Base-by-base conservation (phyloP, 2,888 invertebrate genomes). In the Heliconius erato region DNA sequence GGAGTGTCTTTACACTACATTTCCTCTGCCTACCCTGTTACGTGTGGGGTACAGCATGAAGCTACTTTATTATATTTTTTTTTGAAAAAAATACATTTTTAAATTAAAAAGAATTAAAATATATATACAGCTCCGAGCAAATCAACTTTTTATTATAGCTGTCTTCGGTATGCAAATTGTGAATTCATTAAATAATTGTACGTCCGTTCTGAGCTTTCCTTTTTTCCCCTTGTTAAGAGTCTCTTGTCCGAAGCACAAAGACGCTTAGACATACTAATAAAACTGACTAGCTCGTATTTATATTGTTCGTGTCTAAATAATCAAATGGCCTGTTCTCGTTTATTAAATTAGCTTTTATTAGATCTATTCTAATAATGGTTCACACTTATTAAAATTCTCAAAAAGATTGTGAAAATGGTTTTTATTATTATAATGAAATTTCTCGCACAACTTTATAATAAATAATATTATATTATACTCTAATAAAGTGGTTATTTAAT, bases 171-270 rank as follows among this genome's bases (percentile, higher is more conserved):
- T 94, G 94, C 93, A 94, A 94, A 94, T 94, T 94, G 92, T 90
- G 91, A 94, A 94, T 94, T 94, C 94, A 94, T 94, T 94, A 94
- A 94, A 94, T 93, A 91, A 93, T 94, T 94, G 94, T 94, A 91
- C 92, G 90, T 89, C 88, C 90, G 90, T 90, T 88, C 88, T 87
- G 88, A 91, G 91, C 90, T 92, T 93, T 90, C 88, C 86, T 91
- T 91, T 91, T 90, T 89, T 89, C 26, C 89, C 89, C 91, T 92
- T 92, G 92, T 92, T 92, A 92, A 92, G 90, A 91, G 89, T 89
- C 92, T 91, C 92, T 93, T 92, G 92, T 92, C 89, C 89, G 82
- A 83, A 88, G 87, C 89, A 89, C 89, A 90, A 91, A 91, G 89
- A 88, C 88, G 87, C 91, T 91, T 90, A 89, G 87, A 89, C 86